Percentiles rank a stretch among this genome's conserved stretches.
Conservation (phyloP, 2,797 vertebrate species). For the Falco biarmicus region DNA sequence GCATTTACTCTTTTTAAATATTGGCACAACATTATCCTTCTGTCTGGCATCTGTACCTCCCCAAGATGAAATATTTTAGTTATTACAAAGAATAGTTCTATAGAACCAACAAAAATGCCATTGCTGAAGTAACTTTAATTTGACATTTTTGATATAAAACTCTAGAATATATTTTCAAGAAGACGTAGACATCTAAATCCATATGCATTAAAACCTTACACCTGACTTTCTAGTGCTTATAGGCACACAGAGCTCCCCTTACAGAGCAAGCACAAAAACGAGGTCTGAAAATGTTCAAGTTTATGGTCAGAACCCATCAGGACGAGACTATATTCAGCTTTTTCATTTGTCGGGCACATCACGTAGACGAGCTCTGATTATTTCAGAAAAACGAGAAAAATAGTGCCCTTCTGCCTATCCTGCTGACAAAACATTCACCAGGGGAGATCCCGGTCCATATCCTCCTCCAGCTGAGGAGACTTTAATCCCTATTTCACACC, state of each 20-base stretch:
- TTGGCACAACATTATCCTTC: background rate
- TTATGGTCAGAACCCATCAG: background rate
- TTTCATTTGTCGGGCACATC: background rate
- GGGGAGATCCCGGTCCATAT: background rate
- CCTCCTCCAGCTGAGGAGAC: background rate
- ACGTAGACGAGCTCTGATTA: background rate
- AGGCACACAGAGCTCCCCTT: background rate
- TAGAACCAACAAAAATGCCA: background rate
- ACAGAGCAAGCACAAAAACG: background rate
- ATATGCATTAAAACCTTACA: background rate
- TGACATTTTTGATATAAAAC: background rate
- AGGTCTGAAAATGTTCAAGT: background rate
- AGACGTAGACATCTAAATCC: background rate
- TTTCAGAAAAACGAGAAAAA: background rate
- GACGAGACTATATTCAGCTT: background rate
- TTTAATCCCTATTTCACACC: background rate
- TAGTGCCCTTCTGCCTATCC: fast-evolving
- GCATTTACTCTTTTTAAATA: background rate
- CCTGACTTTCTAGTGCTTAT: background rate
- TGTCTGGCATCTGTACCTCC: background rate
- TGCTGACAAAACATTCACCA: background rate
- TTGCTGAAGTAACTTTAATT: background rate
- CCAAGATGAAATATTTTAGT: background rate
- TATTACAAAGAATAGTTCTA: background rate
- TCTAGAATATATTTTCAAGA: background rate